Conservation (phyloP, 2,797 vertebrate species). For the Halcyon badia region DNA sequence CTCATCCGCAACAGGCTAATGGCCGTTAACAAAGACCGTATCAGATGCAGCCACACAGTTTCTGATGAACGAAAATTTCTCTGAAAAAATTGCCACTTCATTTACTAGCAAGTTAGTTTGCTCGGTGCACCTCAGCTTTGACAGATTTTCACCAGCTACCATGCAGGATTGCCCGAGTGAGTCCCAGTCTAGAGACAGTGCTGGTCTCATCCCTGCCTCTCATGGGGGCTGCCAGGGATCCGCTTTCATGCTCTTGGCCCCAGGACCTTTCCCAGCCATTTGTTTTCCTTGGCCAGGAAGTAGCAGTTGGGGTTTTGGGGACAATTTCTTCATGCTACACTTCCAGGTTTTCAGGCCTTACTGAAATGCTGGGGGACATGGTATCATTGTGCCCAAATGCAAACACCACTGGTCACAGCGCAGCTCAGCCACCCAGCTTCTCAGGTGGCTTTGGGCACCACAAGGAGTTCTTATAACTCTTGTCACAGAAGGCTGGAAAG, state of each 20-base stretch:
- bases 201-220: neutral
- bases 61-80: slow-evolving; percentile 27
- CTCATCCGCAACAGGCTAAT: neutral
- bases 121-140: neutral
- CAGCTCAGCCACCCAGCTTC: neutral
- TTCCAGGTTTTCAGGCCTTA: neutral
- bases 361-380: neutral
- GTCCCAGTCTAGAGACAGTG: neutral
- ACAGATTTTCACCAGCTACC: neutral
- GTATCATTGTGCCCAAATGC: neutral
- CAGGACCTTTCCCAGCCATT: neutral
- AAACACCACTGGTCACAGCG: neutral
- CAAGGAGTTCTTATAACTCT: neutral
- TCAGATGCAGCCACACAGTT: slow-evolving; percentile 39
- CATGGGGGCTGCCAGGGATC: rapidly evolving
- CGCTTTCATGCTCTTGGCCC: neutral
- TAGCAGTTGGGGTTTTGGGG: neutral
- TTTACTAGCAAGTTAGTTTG: neutral
- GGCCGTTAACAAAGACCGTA: slow-evolving; percentile 9
- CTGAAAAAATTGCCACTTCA: slow-evolving; percentile 37
- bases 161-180: neutral
- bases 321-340: neutral
- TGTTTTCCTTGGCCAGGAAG: neutral
- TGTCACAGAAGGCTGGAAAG: neutral
- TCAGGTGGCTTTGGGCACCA: neutral